These are phyloP conservation scores for Trachemys scripta DNA, from an alignment of 2,113 vertebrate genomes.

Conservation along the genomic window DNA sequence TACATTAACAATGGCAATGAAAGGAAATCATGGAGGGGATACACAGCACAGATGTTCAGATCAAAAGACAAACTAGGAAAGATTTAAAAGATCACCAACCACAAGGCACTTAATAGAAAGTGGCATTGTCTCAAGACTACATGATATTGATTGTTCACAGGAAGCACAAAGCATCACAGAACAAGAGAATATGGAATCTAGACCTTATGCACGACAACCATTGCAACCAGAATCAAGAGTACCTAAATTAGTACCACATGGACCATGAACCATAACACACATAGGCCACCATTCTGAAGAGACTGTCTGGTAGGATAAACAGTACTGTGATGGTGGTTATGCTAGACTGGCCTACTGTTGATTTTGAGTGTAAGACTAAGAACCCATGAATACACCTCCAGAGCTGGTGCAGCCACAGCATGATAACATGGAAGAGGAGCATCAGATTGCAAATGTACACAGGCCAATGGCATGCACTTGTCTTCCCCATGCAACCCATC, in stretches of 20 bases:
- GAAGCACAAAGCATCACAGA: conserved; percentile 31
- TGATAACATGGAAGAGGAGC: fast-evolving
- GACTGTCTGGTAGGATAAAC: not conserved
- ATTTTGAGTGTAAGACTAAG: no score
- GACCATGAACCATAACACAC: conserved; percentile 4
- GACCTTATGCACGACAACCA: not conserved
- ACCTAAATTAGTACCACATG: conserved; percentile 52
- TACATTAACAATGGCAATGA: not conserved
- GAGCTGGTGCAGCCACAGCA: conserved; percentile 2
- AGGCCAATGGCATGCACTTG: not conserved
- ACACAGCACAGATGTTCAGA: not conserved
- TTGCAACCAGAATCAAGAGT: conserved; percentile 20
- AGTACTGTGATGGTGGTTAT: not conserved
- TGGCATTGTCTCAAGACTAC: not conserved
- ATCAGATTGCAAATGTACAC: not conserved
- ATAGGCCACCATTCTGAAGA: conserved; percentile 12
- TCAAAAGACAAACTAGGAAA: conserved; percentile 65
- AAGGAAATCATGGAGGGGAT: not conserved
- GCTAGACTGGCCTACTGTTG: not conserved
- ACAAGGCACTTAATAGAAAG: conserved; percentile 61
- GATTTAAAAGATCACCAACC: conserved; percentile 57
- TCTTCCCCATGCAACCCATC: not conserved
- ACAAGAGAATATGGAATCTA: conserved; percentile 51
- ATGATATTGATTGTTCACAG: not conserved
- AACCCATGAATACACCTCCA: not conserved